Percentiles rank a stretch among this genome's conserved stretches.
Evolutionary conservation across 2,113 vertebrate genomes (phyloP).

Genomic region (Burhinus oedicnemus): DNA sequence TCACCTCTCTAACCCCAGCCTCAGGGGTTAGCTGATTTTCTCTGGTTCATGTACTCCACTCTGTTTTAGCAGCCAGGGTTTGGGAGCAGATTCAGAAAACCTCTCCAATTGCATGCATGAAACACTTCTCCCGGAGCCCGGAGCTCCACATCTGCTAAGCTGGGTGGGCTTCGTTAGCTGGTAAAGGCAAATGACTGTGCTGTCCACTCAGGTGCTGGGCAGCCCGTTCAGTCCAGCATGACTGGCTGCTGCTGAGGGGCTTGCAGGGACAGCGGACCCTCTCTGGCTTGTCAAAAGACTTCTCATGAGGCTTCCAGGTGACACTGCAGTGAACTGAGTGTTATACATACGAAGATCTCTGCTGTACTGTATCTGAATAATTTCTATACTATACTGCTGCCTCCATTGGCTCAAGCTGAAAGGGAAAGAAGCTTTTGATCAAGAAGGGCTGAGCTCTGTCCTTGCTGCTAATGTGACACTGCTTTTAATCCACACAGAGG

Average conservation of each 20-base stretch:
- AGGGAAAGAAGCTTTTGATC: neutral
- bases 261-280: neutral
- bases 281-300: neutral
- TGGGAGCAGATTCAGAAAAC: neutral
- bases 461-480: neutral
- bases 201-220: neutral
- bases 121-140: rapidly evolving
- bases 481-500: neutral
- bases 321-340: neutral
- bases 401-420: neutral
- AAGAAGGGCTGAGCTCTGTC: neutral
- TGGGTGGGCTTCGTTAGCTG: neutral
- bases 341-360: rapidly evolving
- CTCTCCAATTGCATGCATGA: neutral
- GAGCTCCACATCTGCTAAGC: neutral
- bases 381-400: neutral
- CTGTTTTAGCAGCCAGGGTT: neutral
- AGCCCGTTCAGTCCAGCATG: neutral
- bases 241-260: neutral
- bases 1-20: neutral
- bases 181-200: neutral
- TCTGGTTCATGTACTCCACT: rapidly evolving
- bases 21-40: neutral
- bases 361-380: neutral
- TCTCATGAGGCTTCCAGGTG: neutral